Conservation (phyloP, 2,797 vertebrate genomes). For the Sebastolobus alascanus region DNA sequence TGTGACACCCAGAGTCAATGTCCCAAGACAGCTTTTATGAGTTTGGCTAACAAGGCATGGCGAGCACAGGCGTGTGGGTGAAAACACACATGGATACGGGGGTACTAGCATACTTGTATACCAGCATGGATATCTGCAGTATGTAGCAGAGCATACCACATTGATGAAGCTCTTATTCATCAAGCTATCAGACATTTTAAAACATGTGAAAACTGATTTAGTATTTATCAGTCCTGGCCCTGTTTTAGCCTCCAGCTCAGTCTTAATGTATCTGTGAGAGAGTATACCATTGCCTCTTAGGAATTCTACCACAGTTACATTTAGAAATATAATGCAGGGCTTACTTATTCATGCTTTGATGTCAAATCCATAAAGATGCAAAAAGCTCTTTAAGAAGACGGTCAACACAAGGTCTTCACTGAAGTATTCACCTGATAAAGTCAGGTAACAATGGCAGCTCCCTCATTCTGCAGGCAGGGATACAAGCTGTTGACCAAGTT, state of each 20-base stretch:
- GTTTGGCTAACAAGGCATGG: slow-evolving; percentile 45
- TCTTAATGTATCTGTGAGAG: not conserved
- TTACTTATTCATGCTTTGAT: not conserved
- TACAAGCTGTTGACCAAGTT: no score
- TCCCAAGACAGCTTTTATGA: slow-evolving; percentile 33
- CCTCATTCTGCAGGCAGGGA: no score
- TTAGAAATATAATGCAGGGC: not conserved
- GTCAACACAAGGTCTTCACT: no score
- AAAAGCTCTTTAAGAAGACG: no score
- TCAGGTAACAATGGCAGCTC: no score
- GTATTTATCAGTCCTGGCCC: not conserved
- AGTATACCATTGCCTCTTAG: not conserved
- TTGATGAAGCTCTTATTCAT: no score
- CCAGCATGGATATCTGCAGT: not conserved
- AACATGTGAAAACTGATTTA: not conserved
- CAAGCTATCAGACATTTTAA: no score
- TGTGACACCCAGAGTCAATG: slow-evolving; percentile 33
- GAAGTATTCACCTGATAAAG: no score
- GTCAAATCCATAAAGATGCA: no score
- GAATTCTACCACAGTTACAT: not conserved
- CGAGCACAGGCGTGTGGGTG: not conserved
- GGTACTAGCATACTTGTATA: not conserved
- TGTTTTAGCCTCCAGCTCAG: not conserved
- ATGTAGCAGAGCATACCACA: no score
- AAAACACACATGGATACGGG: slow-evolving; percentile 6